A percentile compares a stretch with the other conserved stretches of the same genome.
Conservation (phyloP, 2,113 vertebrate genomes). For the Rhinoptilus africanus region DNA sequence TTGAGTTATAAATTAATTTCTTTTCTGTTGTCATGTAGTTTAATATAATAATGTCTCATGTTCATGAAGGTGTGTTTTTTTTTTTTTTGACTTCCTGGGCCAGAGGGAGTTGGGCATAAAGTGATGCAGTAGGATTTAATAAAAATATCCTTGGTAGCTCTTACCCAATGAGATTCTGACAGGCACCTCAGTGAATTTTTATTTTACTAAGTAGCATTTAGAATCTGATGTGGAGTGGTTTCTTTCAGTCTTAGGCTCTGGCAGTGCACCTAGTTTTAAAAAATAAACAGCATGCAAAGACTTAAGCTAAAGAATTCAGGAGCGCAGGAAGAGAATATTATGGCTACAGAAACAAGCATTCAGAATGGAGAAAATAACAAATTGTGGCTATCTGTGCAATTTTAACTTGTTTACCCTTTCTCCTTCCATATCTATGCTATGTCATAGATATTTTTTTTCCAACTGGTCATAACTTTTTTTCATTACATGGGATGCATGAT, state of each 20-base stretch:
- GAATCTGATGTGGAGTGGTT: not conserved
- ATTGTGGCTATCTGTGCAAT: not conserved
- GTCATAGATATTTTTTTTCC: not conserved
- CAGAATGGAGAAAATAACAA: accelerated
- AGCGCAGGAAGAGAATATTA: not conserved
- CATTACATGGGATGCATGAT: not conserved
- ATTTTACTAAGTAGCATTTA: not conserved
- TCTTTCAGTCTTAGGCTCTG: not conserved
- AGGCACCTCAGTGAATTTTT: not conserved
- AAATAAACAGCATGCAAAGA: not conserved
- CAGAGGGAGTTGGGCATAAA: not conserved
- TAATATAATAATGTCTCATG: not conserved
- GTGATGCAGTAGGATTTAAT: not conserved
- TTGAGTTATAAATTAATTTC: not conserved
- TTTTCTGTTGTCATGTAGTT: not conserved
- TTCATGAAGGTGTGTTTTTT: not conserved
- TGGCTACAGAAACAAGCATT: not conserved
- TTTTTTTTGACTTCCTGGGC: not conserved
- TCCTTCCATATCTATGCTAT: not conserved
- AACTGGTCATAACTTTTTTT: not conserved
- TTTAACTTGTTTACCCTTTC: not conserved
- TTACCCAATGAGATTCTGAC: not conserved
- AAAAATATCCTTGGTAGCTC: not conserved
- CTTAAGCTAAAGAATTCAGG: not conserved
- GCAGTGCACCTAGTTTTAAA: not conserved